Evolutionary conservation across 2,888 invertebrate species (phyloP).

Genomic region (Polyploca ridens): DNA sequence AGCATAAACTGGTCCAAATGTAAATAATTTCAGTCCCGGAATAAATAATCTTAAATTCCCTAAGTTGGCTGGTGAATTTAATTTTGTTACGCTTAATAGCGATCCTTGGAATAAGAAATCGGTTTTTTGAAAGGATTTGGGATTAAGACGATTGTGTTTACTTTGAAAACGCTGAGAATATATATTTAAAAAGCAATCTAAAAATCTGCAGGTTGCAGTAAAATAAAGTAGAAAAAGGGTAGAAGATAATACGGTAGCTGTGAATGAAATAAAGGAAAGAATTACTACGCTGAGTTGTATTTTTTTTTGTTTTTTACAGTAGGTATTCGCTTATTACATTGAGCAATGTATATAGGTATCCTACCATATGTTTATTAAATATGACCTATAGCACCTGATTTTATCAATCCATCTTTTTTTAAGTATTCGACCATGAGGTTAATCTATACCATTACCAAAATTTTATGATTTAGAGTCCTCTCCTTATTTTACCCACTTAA

Average conservation of each 20-base stretch:
- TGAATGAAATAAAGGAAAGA: too few relatives aligned
- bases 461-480: not conserved
- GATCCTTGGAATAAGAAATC: constrained; percentile 32
- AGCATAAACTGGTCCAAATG: constrained; percentile 28
- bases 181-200: constrained; percentile 16
- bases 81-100: constrained; percentile 49
- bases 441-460: not conserved
- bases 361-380: too few relatives aligned
- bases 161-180: constrained; percentile 12
- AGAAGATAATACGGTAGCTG: not conserved
- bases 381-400: too few relatives aligned
- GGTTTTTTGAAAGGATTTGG: constrained; percentile 26
- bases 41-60: constrained; percentile 62
- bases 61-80: constrained; percentile 49
- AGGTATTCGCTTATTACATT: not conserved
- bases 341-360: not conserved
- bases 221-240: not conserved
- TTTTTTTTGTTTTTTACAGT: not conserved
- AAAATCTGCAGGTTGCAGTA: constrained; percentile 16
- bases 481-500: constrained; percentile 26
- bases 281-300: too few relatives aligned
- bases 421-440: not conserved
- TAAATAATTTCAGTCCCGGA: constrained; percentile 53
- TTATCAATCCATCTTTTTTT: not conserved
- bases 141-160: constrained; percentile 11